Conservation (phyloP, 1,140 invertebrate species). For the Babylonia areolata region DNA sequence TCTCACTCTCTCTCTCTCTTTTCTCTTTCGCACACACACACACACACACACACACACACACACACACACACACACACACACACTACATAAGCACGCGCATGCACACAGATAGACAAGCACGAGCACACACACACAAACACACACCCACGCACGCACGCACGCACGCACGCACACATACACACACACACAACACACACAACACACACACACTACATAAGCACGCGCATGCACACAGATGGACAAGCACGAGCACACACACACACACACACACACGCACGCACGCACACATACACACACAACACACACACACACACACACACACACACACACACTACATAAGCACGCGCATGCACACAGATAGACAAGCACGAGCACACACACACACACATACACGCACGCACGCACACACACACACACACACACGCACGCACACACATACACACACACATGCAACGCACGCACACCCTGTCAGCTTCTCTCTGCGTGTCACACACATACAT, state of each 20-base stretch:
- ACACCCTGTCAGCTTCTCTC: no score
- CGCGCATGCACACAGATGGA: not conserved
- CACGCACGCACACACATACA: not conserved
- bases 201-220: not conserved
- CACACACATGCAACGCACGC: not conserved
- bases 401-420: not conserved
- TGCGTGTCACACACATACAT: not conserved
- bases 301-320: conserved; percentile 11
- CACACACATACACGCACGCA: not conserved
- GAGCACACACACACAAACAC: no score
- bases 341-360: no score
- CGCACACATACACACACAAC: conserved; percentile 1
- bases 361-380: not conserved
- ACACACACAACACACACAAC: not conserved
- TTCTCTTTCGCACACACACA: no score
- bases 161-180: not conserved
- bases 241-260: not conserved
- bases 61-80: no score
- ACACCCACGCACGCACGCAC: no score
- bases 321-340: not conserved
- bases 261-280: not conserved
- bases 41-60: no score
- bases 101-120: no score
- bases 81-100: no score
- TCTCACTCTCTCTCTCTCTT: no score